Percentiles rank a stretch among this genome's conserved stretches.
These are phyloP conservation scores for Crotalus adamanteus DNA, from an alignment of 2,797 vertebrate species.

Conservation along the genomic window DNA sequence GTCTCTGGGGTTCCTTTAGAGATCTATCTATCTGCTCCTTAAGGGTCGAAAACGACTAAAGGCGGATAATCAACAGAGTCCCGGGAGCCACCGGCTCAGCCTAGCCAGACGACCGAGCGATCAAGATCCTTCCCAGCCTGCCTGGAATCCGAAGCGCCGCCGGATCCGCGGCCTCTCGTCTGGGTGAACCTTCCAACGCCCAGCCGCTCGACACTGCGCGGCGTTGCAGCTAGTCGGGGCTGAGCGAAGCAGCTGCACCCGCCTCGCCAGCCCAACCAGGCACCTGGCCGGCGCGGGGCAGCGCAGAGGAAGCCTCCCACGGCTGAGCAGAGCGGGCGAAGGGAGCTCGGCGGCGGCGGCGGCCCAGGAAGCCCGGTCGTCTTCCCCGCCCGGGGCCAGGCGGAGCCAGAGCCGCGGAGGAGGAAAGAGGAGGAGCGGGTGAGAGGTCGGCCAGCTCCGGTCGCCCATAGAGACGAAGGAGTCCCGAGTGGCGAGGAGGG, in stretches of 20 bases:
- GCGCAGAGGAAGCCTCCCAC: neutral
- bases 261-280: neutral
- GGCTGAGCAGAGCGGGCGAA: neutral
- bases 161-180: neutral
- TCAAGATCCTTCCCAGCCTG: neutral
- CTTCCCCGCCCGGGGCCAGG: conserved; percentile 39
- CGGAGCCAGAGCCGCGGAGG: conserved; percentile 46
- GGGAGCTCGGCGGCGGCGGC: neutral
- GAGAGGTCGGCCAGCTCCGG: conserved; percentile 28
- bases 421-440: conserved; percentile 47
- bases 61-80: neutral
- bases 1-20: neutral
- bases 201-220: neutral
- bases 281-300: neutral
- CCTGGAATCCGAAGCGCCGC: neutral
- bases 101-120: neutral
- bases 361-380: conserved; percentile 21
- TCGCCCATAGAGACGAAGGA: conserved; percentile 59
- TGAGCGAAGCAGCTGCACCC: neutral
- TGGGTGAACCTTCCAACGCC: neutral
- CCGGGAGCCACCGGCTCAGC: neutral
- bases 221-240: neutral
- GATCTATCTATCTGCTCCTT: neutral
- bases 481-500: conserved; percentile 40
- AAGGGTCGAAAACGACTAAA: neutral